Evolutionary conservation across 1,140 invertebrate species (phyloP).

Genomic region (Ceratoteleas bidentatus): DNA sequence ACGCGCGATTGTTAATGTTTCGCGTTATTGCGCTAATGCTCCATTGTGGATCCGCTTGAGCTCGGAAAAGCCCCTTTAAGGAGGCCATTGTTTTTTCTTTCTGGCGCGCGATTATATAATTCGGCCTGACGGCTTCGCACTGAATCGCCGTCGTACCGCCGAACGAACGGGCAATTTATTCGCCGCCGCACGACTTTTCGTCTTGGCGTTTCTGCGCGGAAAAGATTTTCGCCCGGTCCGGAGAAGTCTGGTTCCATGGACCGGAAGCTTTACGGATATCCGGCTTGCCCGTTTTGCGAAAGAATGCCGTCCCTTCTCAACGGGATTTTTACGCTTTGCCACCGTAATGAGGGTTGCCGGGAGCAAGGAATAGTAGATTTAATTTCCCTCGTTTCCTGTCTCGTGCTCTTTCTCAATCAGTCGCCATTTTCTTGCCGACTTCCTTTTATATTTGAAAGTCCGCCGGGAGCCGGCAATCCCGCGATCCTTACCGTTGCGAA

Average conservation of each 20-base stretch:
- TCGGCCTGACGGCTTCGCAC: no score
- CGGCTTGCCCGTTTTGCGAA: conserved; percentile 68
- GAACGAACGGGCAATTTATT: no score
- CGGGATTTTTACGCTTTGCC: conserved; percentile 71
- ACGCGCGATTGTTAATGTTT: conserved; percentile 35
- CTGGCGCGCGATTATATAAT: no score
- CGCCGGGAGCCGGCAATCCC: conserved; percentile 33
- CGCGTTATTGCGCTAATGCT: conserved; percentile 38
- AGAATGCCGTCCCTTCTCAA: conserved; percentile 63
- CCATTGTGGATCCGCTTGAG: conserved; percentile 34
- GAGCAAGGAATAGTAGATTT: conserved; percentile 69
- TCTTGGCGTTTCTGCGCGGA: no score
- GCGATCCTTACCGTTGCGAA: conserved; percentile 50
- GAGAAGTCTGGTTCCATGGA: conserved; percentile 43
- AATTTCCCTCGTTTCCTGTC: conserved; percentile 70
- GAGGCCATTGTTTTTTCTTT: conserved; percentile 43
- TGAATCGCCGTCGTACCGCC: no score
- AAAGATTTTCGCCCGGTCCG: no score
- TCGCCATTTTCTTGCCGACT: conserved; percentile 63
- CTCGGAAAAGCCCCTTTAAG: conserved; percentile 47
- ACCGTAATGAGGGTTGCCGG: conserved; percentile 71
- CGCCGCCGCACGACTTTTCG: no score
- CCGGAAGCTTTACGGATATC: conserved; percentile 71
- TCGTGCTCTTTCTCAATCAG: conserved; percentile 67
- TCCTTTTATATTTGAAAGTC: conserved; percentile 51